These are phyloP conservation scores for Leptodactylus fallax DNA, from an alignment of 2,797 vertebrate genomes.

Conservation along the genomic window DNA sequence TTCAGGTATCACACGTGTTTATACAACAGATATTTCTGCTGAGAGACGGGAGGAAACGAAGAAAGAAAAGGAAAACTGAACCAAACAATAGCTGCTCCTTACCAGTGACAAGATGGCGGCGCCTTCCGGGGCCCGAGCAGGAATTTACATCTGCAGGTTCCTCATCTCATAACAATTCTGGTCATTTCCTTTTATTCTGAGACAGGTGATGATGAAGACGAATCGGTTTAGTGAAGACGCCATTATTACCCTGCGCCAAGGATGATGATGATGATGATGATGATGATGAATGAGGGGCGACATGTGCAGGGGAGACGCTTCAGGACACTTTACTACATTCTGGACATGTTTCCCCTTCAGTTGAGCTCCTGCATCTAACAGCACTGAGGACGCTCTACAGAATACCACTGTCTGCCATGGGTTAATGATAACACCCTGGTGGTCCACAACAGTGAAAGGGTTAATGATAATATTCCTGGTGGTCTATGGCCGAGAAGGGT, in stretches of 20 bases:
- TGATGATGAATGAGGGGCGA: too few species aligned
- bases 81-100: not conserved
- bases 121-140: not conserved
- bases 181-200: not conserved
- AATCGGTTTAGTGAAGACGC: not conserved
- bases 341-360: not conserved
- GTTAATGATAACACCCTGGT: too few species aligned
- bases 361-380: not conserved
- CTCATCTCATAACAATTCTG: not conserved
- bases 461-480: not conserved
- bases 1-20: not conserved
- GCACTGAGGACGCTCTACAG: too few species aligned
- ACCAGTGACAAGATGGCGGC: conserved; percentile 4
- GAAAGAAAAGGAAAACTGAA: not conserved
- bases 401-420: too few species aligned
- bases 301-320: too few species aligned
- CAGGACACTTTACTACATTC: not conserved
- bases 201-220: not conserved
- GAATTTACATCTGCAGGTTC: not conserved
- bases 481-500: not conserved
- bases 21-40: not conserved
- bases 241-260: too few species aligned
- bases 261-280: too few species aligned
- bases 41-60: not conserved
- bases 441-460: not conserved